A percentile compares a stretch with the other conserved stretches of the same genome.
These are phyloP conservation scores for Ifrita kowaldi DNA, from an alignment of 2,113 vertebrate genomes.

Conservation along the genomic window DNA sequence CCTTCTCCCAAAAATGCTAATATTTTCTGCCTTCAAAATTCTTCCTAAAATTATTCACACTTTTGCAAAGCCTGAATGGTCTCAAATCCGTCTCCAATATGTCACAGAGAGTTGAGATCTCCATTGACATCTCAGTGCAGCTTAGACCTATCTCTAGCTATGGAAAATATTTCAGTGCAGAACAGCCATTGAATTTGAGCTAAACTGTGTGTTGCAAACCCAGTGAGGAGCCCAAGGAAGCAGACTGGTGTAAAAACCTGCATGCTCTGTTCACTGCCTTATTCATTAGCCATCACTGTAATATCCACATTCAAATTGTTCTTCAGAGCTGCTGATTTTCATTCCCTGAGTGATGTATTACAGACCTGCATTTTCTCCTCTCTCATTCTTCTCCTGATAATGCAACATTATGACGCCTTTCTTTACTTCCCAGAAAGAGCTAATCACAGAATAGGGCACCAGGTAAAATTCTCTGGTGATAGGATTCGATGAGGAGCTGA, in stretches of 20 bases:
- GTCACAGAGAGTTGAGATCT: neutral
- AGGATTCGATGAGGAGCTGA: neutral
- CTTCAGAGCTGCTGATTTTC: neutral
- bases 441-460: neutral
- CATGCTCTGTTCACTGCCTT: neutral
- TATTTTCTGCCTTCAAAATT: neutral
- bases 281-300: neutral
- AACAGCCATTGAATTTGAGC: neutral
- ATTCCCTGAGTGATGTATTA: neutral
- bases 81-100: neutral
- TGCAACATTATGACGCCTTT: neutral
- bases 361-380: neutral
- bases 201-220: neutral
- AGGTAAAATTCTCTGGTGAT: neutral
- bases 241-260: neutral
- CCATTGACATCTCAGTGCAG: neutral
- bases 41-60: neutral
- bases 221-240: neutral
- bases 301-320: neutral
- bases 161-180: neutral
- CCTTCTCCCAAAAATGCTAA: neutral
- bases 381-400: neutral
- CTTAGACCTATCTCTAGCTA: neutral
- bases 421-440: neutral
- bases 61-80: neutral